A percentile compares a stretch with the other conserved stretches of the same genome.
Conservation (phyloP, 2,113 vertebrate species). For the Stomatorhinus ivindoensis region DNA sequence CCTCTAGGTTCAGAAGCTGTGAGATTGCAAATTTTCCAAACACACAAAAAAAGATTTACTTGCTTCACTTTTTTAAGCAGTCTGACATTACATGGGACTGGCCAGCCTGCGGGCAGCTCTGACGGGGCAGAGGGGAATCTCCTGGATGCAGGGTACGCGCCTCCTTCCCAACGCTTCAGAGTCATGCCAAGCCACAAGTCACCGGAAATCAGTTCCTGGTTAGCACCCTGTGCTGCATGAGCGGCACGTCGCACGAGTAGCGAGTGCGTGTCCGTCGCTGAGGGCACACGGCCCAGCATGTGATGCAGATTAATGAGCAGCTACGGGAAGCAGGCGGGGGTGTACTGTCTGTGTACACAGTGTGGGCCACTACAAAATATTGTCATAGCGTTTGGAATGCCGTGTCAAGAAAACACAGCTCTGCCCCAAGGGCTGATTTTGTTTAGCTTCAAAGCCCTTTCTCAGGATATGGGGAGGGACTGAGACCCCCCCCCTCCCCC, state of each 20-base stretch:
- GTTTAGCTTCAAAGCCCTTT: background rate
- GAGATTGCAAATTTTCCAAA: conserved; percentile 17
- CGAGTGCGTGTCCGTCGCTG: conserved; percentile 47
- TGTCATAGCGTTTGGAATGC: background rate
- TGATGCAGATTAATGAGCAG: conserved; percentile 50
- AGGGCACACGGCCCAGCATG: conserved; percentile 59
- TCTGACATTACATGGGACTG: conserved; percentile 36
- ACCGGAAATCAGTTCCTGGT: conserved; percentile 40
- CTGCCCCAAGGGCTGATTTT: background rate
- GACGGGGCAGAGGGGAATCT: conserved; percentile 40
- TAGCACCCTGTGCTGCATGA: background rate
- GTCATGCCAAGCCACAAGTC: background rate
- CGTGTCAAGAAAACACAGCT: background rate
- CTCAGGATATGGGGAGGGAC: background rate
- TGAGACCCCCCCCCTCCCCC: background rate
- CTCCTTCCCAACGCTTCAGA: background rate
- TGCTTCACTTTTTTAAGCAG: conserved; percentile 41
- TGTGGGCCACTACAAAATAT: background rate
- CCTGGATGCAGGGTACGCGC: conserved; percentile 51
- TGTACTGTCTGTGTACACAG: background rate
- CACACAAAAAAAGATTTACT: conserved; percentile 27
- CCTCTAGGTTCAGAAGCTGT: conserved; percentile 48
- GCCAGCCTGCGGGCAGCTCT: conserved; percentile 33
- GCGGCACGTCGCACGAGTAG: conserved; percentile 29
- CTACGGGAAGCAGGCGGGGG: background rate